Evolutionary conservation across 1,140 invertebrate genomes (phyloP), one percentile per base, ranked within the genome.

Genomic region (Vollenhovia emeryi): DNA sequence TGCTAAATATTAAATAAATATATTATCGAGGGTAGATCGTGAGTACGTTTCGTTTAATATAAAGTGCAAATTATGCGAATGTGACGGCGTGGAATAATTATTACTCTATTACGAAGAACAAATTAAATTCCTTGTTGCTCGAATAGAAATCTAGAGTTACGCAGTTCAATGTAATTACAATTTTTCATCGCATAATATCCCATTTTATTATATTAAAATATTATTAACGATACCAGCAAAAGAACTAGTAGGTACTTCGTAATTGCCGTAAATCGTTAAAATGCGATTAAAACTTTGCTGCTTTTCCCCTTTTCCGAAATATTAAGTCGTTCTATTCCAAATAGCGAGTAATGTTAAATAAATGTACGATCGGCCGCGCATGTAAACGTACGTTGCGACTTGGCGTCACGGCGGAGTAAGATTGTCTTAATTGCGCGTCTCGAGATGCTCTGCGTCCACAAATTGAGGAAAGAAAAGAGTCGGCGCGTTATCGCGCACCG

Each of bases 1-100:
- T 52, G 50, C 48, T 71, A 55, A 71, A 82, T 68, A 80, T 73
- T 57, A 73, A 82, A 82, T 57, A 73, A 82, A 82, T 73, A 43
- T 43, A 73, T 82, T 82, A 82, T 82, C 78, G 36, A 13, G 66
- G 50, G 71, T 66, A 71, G 66, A 82, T 82, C 78, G 78, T 73
- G 78, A 24, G 78, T 71, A 73, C n/a, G 21, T 59, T 69, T 21
- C 48, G 64, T 55, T 82, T 60, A 71, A 82, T 57, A 57, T 57
- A 43, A 82, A 82, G 36, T 24, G 52, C 50, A 57, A 71, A 59
- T 73, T 71, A 57, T 40, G 66, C 66, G 64, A 71, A 73, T 45
- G 66, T 18, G 50, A 71, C 24, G 50, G 24, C 40, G 78, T 82
- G 27, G 66, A 82, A 82, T 73, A 82, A 82, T 82, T 59, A 73